Conservation (phyloP, 2,113 vertebrate species). For the Callospermophilus lateralis region DNA sequence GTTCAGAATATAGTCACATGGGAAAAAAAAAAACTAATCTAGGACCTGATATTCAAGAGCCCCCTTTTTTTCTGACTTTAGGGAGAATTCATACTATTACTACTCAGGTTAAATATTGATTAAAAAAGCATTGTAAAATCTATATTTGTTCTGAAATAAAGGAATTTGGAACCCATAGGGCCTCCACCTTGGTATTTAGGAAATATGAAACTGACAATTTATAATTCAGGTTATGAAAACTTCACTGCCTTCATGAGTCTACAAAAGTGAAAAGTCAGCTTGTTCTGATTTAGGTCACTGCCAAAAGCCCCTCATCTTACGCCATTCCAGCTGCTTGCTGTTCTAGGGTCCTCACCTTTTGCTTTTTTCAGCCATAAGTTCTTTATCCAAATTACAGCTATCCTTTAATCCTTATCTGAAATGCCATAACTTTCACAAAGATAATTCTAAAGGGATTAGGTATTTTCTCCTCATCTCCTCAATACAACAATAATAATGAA, state of each 20-base stretch:
- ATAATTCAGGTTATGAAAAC: background rate
- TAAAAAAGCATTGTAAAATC: background rate
- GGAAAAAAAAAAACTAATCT: background rate
- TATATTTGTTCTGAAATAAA: background rate
- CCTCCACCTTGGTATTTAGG: background rate
- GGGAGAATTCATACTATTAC: background rate
- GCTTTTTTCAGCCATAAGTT: background rate
- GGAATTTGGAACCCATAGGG: background rate
- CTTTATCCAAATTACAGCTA: background rate
- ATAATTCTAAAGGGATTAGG: background rate
- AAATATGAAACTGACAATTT: background rate
- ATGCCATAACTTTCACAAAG: background rate
- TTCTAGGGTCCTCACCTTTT: background rate
- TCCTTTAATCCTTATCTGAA: background rate
- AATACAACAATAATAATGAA: background rate
- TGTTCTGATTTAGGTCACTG: background rate
- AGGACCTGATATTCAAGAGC: background rate
- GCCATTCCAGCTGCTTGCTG: fast-evolving
- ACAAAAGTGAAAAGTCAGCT: background rate
- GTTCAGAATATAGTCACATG: background rate
- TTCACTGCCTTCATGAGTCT: background rate
- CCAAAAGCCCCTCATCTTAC: background rate
- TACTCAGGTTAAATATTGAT: background rate
- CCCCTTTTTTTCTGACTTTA: background rate
- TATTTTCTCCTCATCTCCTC: background rate